Percentiles rank a stretch among this genome's conserved stretches.
Evolutionary conservation across 2,113 vertebrate species (phyloP).

Genomic region (Gavialis gangeticus): DNA sequence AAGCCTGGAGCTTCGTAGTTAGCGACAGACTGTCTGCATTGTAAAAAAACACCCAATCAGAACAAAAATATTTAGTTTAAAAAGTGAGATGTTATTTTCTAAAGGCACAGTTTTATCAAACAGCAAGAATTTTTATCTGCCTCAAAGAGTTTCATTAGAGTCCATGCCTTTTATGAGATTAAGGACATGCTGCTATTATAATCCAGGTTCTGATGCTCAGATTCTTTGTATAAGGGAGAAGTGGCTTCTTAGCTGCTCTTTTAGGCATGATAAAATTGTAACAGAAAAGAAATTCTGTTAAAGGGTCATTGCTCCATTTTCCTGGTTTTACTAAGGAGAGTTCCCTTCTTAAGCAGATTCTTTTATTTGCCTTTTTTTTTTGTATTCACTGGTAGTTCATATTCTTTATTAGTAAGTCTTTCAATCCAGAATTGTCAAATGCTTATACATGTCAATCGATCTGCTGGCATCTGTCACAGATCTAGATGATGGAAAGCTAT

Average conservation of each 20-base stretch:
- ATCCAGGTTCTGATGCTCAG: background rate
- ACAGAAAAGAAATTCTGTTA: background rate
- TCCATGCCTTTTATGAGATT: too few relatives aligned
- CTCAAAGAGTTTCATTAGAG: background rate
- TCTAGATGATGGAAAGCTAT: background rate
- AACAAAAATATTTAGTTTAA: background rate
- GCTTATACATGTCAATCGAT: background rate
- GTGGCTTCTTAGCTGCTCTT: background rate
- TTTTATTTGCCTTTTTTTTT: rapidly evolving
- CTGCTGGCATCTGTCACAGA: background rate
- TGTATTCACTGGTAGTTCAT: background rate
- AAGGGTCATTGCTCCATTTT: background rate
- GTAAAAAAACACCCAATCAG: background rate
- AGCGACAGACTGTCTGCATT: background rate
- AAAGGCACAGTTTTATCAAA: background rate
- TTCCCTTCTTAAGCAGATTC: background rate
- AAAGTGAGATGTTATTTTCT: rapidly evolving
- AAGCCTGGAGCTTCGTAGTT: background rate
- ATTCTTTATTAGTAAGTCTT: background rate
- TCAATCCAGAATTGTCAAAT: background rate
- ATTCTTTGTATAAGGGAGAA: rapidly evolving
- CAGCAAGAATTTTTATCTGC: background rate
- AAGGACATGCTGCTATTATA: background rate
- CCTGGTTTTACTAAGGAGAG: background rate
- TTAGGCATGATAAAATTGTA: background rate